A percentile compares a stretch with the other conserved stretches of the same genome.
Evolutionary conservation across 2,888 invertebrate genomes (phyloP).

Genomic region (Aphelenchoides bicaudatus): DNA sequence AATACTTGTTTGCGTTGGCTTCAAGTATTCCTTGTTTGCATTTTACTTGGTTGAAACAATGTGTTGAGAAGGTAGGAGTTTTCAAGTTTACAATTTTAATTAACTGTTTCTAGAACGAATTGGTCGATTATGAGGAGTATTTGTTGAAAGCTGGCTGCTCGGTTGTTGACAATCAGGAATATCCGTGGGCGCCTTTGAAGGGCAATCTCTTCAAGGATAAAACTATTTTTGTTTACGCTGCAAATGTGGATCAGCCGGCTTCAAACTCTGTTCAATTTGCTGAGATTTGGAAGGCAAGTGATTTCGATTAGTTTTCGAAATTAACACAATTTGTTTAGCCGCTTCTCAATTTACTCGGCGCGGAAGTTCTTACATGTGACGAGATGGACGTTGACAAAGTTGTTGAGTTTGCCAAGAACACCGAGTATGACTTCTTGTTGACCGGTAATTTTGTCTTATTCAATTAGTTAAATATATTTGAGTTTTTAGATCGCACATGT

Average conservation of each 20-base stretch:
- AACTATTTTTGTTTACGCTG: conserved; percentile 44
- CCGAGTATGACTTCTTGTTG: conserved; percentile 18
- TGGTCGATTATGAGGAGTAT: conserved; percentile 37
- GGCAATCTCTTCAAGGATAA: conserved; percentile 41
- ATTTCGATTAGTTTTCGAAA: no score
- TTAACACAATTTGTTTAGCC: no score
- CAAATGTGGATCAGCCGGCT: conserved; percentile 27
- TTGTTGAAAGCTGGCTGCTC: conserved; percentile 50
- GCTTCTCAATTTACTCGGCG: conserved; percentile 51
- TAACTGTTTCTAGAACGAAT: conserved; percentile 30
- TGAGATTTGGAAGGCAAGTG: conserved; percentile 59
- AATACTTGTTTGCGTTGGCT: conserved; percentile 73
- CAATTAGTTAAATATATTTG: no score
- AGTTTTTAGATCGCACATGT: conserved; percentile 61
- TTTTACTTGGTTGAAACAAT: conserved; percentile 72
- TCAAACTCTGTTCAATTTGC: conserved; percentile 33
- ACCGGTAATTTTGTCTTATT: no score
- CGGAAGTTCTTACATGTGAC: conserved; percentile 29
- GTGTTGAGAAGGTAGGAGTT: conserved; percentile 62
- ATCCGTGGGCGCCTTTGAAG: conserved; percentile 43
- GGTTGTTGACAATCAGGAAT: conserved; percentile 35
- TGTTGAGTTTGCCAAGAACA: conserved; percentile 11
- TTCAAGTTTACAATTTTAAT: conserved; percentile 17
- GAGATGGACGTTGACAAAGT: conserved; percentile 2
- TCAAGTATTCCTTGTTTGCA: conserved; percentile 69